Conservation (phyloP, 2,888 invertebrate genomes). For the Diarsia rubi region DNA sequence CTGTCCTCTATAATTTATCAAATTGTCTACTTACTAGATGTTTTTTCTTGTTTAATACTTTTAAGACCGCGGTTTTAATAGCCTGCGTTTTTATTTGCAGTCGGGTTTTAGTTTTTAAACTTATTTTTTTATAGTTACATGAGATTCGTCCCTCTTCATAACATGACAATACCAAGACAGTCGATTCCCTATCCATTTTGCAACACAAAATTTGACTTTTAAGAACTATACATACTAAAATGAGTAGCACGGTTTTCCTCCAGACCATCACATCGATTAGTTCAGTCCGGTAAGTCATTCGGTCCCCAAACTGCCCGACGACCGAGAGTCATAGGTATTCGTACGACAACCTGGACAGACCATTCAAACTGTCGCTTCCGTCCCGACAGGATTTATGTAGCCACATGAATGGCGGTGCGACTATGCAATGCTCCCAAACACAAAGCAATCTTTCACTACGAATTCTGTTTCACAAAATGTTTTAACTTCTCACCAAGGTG, state of each 20-base stretch:
- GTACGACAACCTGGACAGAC: slow-evolving; percentile 24
- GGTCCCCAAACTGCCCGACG: background rate
- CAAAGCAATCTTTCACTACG: slow-evolving; percentile 33
- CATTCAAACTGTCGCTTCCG: slow-evolving; percentile 25
- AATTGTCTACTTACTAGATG: no score
- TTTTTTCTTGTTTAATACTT: no score
- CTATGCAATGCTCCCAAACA: slow-evolving; percentile 15
- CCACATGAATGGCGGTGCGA: slow-evolving; percentile 22
- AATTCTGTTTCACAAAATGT: slow-evolving; percentile 16
- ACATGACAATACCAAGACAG: no score
- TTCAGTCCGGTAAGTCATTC: background rate
- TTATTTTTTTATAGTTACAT: no score
- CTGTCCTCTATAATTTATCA: no score
- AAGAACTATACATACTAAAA: background rate
- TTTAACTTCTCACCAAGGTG: slow-evolving; percentile 20
- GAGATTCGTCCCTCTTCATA: no score
- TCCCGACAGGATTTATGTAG: slow-evolving; percentile 30
- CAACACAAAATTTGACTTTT: background rate
- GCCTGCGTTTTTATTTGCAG: no score
- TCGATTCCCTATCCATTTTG: no score
- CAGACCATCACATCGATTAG: background rate
- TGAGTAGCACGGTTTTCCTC: background rate
- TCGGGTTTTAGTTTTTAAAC: no score
- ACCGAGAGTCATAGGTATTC: slow-evolving; percentile 36
- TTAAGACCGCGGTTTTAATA: no score